These are phyloP conservation scores for Nannobrachium achirus DNA, from an alignment of 2,113 vertebrate genomes.

Conservation along the genomic window DNA sequence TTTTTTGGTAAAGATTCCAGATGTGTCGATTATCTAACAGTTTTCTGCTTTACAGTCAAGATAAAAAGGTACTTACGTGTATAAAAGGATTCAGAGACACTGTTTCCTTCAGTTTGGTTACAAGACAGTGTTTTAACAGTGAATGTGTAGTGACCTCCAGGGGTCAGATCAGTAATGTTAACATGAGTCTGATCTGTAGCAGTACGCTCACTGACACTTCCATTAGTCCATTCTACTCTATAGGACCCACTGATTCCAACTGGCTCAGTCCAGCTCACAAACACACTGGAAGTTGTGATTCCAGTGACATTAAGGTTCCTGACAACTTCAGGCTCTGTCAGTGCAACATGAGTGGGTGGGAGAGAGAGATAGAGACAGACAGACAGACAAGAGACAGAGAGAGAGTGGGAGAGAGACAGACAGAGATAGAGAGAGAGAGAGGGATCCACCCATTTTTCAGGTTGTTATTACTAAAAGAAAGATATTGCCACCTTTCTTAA, in stretches of 20 bases:
- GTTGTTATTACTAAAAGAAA: no score
- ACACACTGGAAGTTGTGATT: constrained; percentile 23
- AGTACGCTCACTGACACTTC: neutral
- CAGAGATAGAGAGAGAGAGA: no score
- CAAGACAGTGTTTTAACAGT: constrained; percentile 4
- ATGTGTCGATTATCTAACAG: no score
- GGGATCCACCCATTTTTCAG: no score
- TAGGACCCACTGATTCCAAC: neutral
- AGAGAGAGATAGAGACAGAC: neutral
- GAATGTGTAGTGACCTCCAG: constrained; percentile 8
- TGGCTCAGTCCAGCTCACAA: constrained; percentile 7
- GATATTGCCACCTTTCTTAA: neutral
- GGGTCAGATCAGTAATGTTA: constrained; percentile 6
- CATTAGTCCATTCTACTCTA: constrained; percentile 5
- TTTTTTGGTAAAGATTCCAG: no score
- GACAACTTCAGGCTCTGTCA: constrained; percentile 10
- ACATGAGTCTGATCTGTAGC: neutral
- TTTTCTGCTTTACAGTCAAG: no score
- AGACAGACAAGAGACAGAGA: neutral
- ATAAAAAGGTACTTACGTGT: no score
- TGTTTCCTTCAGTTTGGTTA: constrained; percentile 8
- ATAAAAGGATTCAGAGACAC: no score
- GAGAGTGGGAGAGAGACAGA: no score
- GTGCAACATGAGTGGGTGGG: neutral
- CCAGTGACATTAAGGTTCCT: neutral